Base-by-base conservation (phyloP, 2,797 vertebrate genomes). In the Thripadectes ignobilis region DNA sequence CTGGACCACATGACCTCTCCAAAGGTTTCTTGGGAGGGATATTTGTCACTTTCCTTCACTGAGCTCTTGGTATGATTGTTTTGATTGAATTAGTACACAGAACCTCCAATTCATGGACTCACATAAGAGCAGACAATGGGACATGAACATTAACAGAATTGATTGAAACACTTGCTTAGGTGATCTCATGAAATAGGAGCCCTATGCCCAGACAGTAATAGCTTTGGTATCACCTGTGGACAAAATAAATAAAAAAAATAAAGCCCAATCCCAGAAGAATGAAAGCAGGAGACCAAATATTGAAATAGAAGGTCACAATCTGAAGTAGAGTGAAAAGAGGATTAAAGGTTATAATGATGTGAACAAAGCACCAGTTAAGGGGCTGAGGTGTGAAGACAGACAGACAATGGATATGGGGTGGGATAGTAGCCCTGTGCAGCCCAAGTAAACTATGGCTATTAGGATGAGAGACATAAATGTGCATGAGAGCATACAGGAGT, bases 401-500 rank as follows among this genome's bases (percentile, higher is more conserved):
- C 5, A 13, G 45, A 27, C 1, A 7, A 78, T 3, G 10, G 6
- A 48, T 17, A 14, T 0, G 1, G 11, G 19, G 45, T 0, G 0
- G 20, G 34, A 49, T 17, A 27, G 2, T n/a, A 51, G 55, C 26
- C 18, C 29, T 68, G 23, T 30, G 45, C 2, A 57, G 6, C 21
- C 34, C 17, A 34, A 77, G 24, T 26, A 43, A 81, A 54, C 7
- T 15, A 36, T 20, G 61, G 61, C 52, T 72, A 63, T 6, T 9
- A 65, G 15, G n/a, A 58, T 12, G 3, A 59, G 7, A 2, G 9
- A 76, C 22, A 73, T 27, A 26, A 39, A 45, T 3, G 0, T 10
- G 7, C 8, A 34, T 10, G 11, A 76, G 15, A 67, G 3, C 2
- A 43, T 74, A 55, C 3, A 83, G 63, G 76, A 65, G 10, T 29